phyloP scores from a whole-genome alignment of 2,888 invertebrate species.

The Acanthosepion esculentum region DNA sequence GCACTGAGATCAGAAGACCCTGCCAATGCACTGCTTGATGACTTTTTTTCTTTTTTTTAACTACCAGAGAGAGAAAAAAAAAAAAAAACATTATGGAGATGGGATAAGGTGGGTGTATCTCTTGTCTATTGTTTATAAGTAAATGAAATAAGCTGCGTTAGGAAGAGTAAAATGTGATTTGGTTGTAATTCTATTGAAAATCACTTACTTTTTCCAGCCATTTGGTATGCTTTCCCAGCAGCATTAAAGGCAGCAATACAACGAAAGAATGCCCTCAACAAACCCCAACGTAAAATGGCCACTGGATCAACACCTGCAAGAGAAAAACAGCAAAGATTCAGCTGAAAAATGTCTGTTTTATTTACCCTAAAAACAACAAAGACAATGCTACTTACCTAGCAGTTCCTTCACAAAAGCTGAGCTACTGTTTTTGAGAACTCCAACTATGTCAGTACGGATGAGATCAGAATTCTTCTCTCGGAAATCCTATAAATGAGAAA shows the following conservation, averaged over 20 bases:
- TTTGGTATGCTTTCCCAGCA: conserved; percentile 72
- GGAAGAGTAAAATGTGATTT: background rate
- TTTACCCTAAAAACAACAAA: background rate
- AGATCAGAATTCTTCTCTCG: conserved; percentile 95
- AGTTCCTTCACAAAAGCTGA: conserved; percentile 93
- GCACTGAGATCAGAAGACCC: too few relatives aligned
- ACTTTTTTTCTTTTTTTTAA: too few relatives aligned
- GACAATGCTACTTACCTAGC: conserved; percentile 79
- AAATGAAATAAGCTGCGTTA: too few relatives aligned
- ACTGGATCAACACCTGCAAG: conserved; percentile 73
- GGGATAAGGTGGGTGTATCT: too few relatives aligned
- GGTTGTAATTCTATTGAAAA: background rate
- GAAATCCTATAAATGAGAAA: conserved; percentile 81
- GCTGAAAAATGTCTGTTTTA: background rate
- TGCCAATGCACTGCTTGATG: too few relatives aligned
- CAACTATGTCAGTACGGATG: conserved; percentile 94
- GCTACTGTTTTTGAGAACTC: conserved; percentile 93
- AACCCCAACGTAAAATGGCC: conserved; percentile 86
- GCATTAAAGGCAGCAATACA: conserved; percentile 92
- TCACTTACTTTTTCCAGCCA: conserved; percentile 61
- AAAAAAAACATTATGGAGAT: too few relatives aligned
- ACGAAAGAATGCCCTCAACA: conserved; percentile 89
- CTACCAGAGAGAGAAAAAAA: too few relatives aligned
- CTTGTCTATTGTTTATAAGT: too few relatives aligned
- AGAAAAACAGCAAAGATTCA: conserved; percentile 1